phyloP scores from a whole-genome alignment of 2,888 invertebrate species.

The Leptinotarsa juncta region DNA sequence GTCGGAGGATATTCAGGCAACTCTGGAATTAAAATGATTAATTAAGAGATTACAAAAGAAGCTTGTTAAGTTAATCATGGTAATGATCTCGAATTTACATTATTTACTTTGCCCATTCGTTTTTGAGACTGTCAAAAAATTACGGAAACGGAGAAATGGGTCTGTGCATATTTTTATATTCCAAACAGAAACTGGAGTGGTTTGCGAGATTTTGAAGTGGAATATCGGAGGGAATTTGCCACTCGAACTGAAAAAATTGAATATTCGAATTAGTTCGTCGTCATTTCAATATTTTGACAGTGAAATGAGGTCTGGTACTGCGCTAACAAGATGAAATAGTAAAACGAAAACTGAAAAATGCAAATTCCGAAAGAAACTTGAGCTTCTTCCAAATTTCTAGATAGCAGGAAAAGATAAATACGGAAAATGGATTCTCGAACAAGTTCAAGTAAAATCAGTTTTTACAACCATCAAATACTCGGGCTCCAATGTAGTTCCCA shows the following conservation, averaged over 20 bases:
- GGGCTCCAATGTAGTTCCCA: too few relatives aligned
- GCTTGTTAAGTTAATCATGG: constrained; percentile 36
- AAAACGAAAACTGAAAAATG: neutral
- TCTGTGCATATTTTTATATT: neutral
- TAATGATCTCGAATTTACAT: constrained; percentile 33
- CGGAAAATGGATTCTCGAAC: too few relatives aligned
- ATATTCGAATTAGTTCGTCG: neutral
- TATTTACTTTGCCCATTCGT: constrained; percentile 27
- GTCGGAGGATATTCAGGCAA: constrained; percentile 77
- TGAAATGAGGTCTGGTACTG: neutral
- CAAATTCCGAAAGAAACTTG: too few relatives aligned
- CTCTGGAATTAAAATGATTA: constrained; percentile 67
- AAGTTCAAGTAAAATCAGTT: too few relatives aligned
- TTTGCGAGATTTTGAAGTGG: neutral
- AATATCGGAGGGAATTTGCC: neutral
- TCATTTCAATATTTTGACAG: neutral
- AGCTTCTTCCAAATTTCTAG: too few relatives aligned
- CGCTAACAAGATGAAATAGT: too few relatives aligned
- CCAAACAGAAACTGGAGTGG: neutral
- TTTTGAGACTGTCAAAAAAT: neutral
- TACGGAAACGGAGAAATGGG: neutral
- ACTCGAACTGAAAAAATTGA: neutral
- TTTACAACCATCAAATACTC: too few relatives aligned
- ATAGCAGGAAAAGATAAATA: too few relatives aligned
- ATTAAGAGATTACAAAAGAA: constrained; percentile 27